Evolutionary conservation across 2,888 invertebrate genomes (phyloP).

Genomic region (Thera obeliscata): DNA sequence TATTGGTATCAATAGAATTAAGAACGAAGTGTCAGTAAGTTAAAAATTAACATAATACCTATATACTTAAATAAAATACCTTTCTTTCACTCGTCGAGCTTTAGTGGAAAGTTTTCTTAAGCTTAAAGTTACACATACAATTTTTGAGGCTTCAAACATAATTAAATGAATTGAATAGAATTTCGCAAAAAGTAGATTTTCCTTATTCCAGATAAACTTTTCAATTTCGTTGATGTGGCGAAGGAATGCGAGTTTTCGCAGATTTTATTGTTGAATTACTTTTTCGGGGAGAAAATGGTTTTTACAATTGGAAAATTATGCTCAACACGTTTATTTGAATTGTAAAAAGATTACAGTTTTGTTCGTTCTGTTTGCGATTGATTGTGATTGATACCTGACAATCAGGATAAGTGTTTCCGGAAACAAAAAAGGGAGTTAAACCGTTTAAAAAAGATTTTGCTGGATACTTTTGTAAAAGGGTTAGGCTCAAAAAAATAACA

Average conservation of each 20-base stretch:
- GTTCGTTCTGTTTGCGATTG: neutral
- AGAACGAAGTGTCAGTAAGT: too few species aligned
- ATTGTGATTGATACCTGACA: neutral
- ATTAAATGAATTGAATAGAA: constrained; percentile 27
- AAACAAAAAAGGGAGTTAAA: too few species aligned
- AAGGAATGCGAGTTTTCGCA: constrained; percentile 11
- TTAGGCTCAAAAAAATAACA: too few species aligned
- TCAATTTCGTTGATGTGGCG: constrained; percentile 28
- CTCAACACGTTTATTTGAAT: constrained; percentile 9
- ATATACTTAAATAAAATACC: too few species aligned
- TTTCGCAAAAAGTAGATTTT: constrained; percentile 15
- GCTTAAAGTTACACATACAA: constrained; percentile 10
- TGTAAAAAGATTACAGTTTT: constrained; percentile 9
- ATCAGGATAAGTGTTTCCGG: neutral
- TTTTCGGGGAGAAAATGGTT: constrained; percentile 6
- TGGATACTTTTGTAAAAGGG: too few species aligned
- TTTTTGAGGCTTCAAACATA: constrained; percentile 33
- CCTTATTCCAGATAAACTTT: constrained; percentile 23
- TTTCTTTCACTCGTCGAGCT: neutral
- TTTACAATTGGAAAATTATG: constrained; percentile 6
- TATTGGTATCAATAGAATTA: too few species aligned
- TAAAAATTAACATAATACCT: too few species aligned
- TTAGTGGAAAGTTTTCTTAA: constrained; percentile 1
- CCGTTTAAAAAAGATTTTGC: too few species aligned
- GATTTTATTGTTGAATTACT: constrained; percentile 16